Conservation (phyloP, 2,113 vertebrate species). For the Tricholaema leucomelas region DNA sequence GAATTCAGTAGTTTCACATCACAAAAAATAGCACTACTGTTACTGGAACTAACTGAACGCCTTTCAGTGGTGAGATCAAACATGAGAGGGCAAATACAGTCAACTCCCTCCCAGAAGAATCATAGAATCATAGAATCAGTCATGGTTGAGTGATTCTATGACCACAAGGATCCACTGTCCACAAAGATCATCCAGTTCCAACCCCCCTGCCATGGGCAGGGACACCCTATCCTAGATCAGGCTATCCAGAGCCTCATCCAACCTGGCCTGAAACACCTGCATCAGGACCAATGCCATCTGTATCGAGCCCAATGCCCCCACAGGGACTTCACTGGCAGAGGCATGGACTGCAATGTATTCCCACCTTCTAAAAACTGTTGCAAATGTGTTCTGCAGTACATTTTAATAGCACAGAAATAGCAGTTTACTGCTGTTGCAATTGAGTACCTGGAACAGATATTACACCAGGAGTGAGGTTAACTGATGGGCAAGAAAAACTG, state of each 20-base stretch:
- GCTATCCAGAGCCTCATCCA: too few species aligned
- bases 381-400: not conserved
- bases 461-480: not conserved
- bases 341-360: not conserved
- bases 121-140: too few species aligned
- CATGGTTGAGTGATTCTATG: too few species aligned
- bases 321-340: not conserved
- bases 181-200: too few species aligned
- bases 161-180: too few species aligned
- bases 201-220: too few species aligned
- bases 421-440: rapidly evolving
- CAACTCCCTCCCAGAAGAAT: not conserved
- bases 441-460: not conserved
- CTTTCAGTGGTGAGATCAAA: not conserved
- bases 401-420: not conserved
- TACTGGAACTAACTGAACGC: not conserved
- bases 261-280: too few species aligned
- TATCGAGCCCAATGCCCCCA: rapidly evolving
- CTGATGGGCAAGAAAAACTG: not conserved
- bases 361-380: not conserved
- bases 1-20: not conserved
- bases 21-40: not conserved
- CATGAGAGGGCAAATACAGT: not conserved
- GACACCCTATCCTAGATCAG: too few species aligned
- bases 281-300: too few species aligned